A percentile compares a stretch with the other conserved stretches of the same genome.
Conservation (phyloP, 2,888 invertebrate genomes). For the Crioceris asparagi region DNA sequence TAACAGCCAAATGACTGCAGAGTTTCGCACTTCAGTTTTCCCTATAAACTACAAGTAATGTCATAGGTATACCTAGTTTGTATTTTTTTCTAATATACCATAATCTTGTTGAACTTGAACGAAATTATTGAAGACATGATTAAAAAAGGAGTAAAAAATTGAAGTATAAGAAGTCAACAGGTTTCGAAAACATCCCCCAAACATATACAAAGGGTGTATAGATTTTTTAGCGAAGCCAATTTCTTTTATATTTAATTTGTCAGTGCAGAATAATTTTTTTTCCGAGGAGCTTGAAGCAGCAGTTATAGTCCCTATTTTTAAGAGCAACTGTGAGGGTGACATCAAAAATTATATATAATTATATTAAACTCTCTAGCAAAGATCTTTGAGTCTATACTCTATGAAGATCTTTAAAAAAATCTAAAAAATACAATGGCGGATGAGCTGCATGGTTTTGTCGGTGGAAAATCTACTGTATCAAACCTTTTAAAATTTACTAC, state of each 20-base stretch:
- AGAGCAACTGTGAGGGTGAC: not conserved
- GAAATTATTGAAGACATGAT: not conserved
- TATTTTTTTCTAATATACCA: no score
- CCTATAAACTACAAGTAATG: no score
- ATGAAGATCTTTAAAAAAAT: not conserved
- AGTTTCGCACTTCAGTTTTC: no score
- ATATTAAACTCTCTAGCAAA: not conserved
- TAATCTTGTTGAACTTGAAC: no score
- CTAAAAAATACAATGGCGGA: not conserved
- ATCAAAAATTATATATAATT: slow-evolving; percentile 1
- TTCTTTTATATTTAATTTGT: not conserved
- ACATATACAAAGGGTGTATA: not conserved
- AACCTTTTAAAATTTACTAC: not conserved
- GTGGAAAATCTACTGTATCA: not conserved
- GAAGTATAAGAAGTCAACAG: not conserved
- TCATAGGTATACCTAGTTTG: no score
- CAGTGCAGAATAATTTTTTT: not conserved
- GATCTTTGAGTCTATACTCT: slow-evolving; percentile 1
- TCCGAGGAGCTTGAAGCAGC: not conserved
- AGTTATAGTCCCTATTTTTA: not conserved
- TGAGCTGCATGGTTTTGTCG: not conserved
- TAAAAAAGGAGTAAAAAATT: not conserved
- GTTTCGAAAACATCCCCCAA: not conserved
- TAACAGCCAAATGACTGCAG: no score
- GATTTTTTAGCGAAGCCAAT: not conserved